Conservation (phyloP, 2,113 vertebrate genomes). For the Chaetodon auriga region DNA sequence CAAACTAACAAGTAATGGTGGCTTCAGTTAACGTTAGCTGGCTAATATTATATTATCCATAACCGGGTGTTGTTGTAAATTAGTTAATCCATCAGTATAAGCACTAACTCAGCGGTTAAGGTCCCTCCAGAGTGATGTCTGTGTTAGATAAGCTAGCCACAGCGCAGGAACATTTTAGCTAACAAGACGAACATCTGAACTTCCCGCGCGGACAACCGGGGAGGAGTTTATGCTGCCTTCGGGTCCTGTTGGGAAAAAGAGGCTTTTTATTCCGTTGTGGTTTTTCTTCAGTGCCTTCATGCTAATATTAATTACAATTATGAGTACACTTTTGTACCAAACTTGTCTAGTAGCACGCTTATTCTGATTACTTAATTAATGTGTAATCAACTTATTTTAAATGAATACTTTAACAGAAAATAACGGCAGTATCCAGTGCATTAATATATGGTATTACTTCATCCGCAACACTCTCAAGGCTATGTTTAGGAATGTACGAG, state of each 20-base stretch:
- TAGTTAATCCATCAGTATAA: not conserved
- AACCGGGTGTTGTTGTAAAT: not conserved
- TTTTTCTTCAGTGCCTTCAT: too few species aligned
- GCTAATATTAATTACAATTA: too few species aligned
- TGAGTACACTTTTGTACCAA: too few species aligned
- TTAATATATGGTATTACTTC: too few species aligned
- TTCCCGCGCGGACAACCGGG: slow-evolving; percentile 60
- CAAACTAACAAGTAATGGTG: not conserved
- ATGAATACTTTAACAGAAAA: too few species aligned
- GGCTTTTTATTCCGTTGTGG: too few species aligned
- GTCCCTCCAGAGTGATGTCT: not conserved
- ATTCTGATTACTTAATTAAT: too few species aligned
- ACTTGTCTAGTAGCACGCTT: too few species aligned
- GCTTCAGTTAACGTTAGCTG: not conserved
- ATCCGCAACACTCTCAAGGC: not conserved
- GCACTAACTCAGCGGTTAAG: slow-evolving; percentile 10
- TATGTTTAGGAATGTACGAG: not conserved
- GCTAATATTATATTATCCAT: not conserved
- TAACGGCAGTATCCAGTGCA: not conserved
- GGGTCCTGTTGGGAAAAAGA: not conserved
- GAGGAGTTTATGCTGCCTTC: slow-evolving; percentile 55
- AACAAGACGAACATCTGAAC: slow-evolving; percentile 15
- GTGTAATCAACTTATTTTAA: too few species aligned
- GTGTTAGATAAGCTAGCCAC: not conserved
- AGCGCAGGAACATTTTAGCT: not conserved